Percentiles rank a stretch among this genome's conserved stretches.
Evolutionary conservation across 2,888 invertebrate genomes (phyloP).

Genomic region (Nemotelus nigrinus): DNA sequence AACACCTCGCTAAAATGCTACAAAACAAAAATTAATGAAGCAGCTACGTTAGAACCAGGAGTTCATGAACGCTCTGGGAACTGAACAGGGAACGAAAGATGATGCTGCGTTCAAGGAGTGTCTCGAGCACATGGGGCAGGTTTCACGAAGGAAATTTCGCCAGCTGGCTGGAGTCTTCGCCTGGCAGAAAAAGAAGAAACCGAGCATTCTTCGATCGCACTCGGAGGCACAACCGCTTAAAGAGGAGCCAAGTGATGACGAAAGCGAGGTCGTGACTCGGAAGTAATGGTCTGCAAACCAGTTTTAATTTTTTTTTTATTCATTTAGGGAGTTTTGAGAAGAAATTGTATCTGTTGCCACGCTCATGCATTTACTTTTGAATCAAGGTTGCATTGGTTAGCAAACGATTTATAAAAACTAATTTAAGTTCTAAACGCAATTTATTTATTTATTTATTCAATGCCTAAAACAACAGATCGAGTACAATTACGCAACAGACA

Average conservation of each 20-base stretch:
- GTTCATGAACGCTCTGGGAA: constrained; percentile 84
- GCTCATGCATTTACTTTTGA: constrained; percentile 6
- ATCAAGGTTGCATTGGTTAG: background rate
- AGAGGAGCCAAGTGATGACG: constrained; percentile 73
- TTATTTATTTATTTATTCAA: no score
- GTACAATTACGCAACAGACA: no score
- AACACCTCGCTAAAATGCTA: constrained; percentile 83
- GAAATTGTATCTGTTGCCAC: constrained; percentile 33
- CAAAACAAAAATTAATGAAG: constrained; percentile 91
- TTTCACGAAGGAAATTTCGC: constrained; percentile 82
- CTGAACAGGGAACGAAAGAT: constrained; percentile 73
- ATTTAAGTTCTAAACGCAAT: constrained; percentile 18
- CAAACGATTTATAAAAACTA: background rate
- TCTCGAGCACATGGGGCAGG: constrained; percentile 84
- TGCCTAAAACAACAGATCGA: no score
- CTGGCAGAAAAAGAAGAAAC: constrained; percentile 70
- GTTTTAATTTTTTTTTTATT: constrained; percentile 21
- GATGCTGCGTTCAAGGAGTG: constrained; percentile 80
- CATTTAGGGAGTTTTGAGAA: constrained; percentile 28
- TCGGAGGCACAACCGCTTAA: constrained; percentile 71
- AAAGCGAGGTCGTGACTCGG: constrained; percentile 57
- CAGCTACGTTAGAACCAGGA: constrained; percentile 87
- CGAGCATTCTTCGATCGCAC: constrained; percentile 62
- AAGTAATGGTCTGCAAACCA: constrained; percentile 21
- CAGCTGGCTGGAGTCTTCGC: constrained; percentile 82